Percentiles rank a stretch among this genome's conserved stretches.
Evolutionary conservation across 2,113 vertebrate species (phyloP).

Genomic region (Tetrao urogallus): DNA sequence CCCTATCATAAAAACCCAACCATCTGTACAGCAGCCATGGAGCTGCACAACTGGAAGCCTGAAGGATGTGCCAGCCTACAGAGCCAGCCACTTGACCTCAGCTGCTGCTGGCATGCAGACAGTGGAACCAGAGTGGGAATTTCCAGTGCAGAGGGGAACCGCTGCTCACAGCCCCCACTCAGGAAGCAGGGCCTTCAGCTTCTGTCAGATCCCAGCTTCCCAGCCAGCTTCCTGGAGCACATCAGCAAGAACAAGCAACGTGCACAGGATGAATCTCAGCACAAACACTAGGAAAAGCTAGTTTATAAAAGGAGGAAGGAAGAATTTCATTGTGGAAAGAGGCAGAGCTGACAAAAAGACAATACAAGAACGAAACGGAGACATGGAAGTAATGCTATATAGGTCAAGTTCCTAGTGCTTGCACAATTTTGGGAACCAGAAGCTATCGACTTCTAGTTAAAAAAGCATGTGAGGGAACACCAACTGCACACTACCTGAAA

Average conservation of each 20-base stretch:
- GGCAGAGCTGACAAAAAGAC: slow-evolving; percentile 29
- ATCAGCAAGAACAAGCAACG: not conserved
- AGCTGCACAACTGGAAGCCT: not conserved
- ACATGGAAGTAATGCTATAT: not conserved
- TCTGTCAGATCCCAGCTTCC: not conserved
- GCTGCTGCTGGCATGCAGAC: not conserved
- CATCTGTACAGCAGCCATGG: not conserved
- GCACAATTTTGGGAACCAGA: not conserved
- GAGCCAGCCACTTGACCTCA: not conserved
- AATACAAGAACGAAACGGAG: not conserved
- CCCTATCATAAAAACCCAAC: not conserved
- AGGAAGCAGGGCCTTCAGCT: not conserved
- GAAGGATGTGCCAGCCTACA: not conserved
- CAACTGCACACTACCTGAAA: not conserved
- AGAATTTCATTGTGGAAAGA: slow-evolving; percentile 35
- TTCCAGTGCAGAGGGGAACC: not conserved
- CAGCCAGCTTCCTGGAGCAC: slow-evolving; percentile 8
- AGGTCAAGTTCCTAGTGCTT: not conserved
- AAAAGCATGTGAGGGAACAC: not conserved
- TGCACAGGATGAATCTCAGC: not conserved
- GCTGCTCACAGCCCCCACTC: not conserved
- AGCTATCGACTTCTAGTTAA: not conserved
- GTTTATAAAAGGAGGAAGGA: slow-evolving; percentile 57
- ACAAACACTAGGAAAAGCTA: not conserved
- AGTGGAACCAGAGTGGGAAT: not conserved